Evolutionary conservation across 2,113 vertebrate genomes (phyloP).

Genomic region (Cyprinus carpio): DNA sequence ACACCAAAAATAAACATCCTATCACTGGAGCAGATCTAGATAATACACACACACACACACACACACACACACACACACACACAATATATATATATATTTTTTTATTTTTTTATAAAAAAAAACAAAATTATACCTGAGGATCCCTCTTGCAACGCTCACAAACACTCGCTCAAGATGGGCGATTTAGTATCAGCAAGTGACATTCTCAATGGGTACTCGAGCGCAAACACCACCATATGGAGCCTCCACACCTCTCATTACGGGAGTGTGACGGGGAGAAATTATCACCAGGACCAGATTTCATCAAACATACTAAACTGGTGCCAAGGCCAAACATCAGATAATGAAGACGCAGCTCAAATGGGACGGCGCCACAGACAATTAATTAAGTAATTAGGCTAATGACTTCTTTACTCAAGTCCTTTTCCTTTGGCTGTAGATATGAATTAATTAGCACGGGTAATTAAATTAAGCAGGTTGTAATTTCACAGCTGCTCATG

Average conservation of each 20-base stretch:
- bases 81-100: too few species aligned
- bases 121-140: conserved; percentile 1
- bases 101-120: neutral
- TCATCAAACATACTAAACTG: conserved; percentile 68
- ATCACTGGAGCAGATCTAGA: neutral
- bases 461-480: conserved; percentile 84
- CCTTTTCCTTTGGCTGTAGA: conserved; percentile 75
- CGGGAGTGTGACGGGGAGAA: conserved; percentile 60
- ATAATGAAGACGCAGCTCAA: conserved; percentile 79
- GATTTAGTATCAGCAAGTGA: conserved; percentile 54
- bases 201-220: conserved; percentile 54
- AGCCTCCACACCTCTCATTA: conserved; percentile 59
- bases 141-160: conserved; percentile 3
- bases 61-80: neutral
- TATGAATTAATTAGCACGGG: conserved; percentile 78
- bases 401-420: conserved; percentile 78
- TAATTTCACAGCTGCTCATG: conserved; percentile 76
- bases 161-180: conserved; percentile 14
- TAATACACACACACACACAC: neutral
- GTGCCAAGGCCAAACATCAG: conserved; percentile 70
- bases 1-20: conserved; percentile 5
- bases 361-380: conserved; percentile 72
- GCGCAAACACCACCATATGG: conserved; percentile 57
- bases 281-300: conserved; percentile 69
- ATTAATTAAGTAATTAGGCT: conserved; percentile 84